Evolutionary conservation across 2,888 invertebrate genomes (phyloP), one percentile per base, ranked within the genome.

Genomic region (Caenorhabditis afra): DNA sequence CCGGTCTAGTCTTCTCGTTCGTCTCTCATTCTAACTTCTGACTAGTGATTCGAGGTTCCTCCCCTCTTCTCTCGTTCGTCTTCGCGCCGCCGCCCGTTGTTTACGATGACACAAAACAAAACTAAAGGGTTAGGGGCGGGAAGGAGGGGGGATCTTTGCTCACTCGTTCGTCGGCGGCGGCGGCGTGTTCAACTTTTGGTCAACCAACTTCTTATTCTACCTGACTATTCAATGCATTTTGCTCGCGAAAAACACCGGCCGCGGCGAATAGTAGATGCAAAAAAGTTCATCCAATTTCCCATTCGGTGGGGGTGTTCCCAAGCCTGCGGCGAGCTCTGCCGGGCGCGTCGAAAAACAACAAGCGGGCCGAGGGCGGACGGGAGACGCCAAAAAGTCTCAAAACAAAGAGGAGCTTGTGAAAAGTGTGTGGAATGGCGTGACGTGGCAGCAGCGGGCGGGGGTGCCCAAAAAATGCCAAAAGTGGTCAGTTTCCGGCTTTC

Each of bases 261-360:
- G n/a, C n/a, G n/a, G n/a, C n/a, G n/a, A n/a, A 29, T 3, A 29
- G 7, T 29, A 8, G n/a, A 49, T 22, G n/a, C 14, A 18, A 29
- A 18, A 29, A n/a, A 52, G 52, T 52, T 52, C 52, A 52, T 52
- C 52, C 52, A 52, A 52, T 52, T 52, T 52, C 52, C 52, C 52
- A 49, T 52, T 55, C 39, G 23, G 16, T 39, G 11, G 41, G 29
- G 3, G 18, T 50, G 47, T 39, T 55, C 55, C 55, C 55, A 55
- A 10, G 4, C 29, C n/a, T n/a, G n/a, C n/a, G n/a, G n/a, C n/a
- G n/a, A n/a, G n/a, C n/a, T n/a, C n/a, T n/a, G n/a, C n/a, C n/a
- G n/a, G 16, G 37, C 22, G 3, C 22, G 3, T 3, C 14, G 16
- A 35, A 53, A 20, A 55, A 37, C n/a, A 53, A 53, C 11, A 53